A percentile compares a stretch with the other conserved stretches of the same genome.
Evolutionary conservation across 2,888 invertebrate species (phyloP).

Genomic region (Agrotis segetum): DNA sequence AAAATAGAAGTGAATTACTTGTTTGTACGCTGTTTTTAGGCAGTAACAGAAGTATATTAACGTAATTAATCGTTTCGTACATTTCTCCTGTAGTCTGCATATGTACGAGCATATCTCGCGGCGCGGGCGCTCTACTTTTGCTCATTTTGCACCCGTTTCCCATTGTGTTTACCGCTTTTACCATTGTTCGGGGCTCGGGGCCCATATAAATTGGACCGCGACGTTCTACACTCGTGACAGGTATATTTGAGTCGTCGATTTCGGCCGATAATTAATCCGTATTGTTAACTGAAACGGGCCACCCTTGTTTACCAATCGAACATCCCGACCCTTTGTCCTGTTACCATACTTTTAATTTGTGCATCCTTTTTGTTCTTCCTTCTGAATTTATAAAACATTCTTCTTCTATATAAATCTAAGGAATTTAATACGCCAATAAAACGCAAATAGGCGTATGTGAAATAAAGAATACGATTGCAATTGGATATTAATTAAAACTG

Average conservation of each 20-base stretch:
- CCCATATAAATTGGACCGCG: constrained; percentile 89
- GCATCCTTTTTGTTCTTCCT: constrained; percentile 61
- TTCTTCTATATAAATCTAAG: constrained; percentile 25
- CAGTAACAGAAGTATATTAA: constrained; percentile 38
- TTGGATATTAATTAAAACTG: constrained; percentile 73
- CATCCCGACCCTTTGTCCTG: constrained; percentile 75
- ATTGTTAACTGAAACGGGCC: constrained; percentile 88
- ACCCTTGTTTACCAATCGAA: constrained; percentile 84
- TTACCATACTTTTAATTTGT: constrained; percentile 75
- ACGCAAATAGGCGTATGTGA: constrained; percentile 60
- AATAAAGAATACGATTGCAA: constrained; percentile 66
- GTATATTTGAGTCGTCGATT: constrained; percentile 90
- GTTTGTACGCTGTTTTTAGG: constrained; percentile 5
- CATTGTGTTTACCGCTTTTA: constrained; percentile 90
- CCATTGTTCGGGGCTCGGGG: constrained; percentile 87
- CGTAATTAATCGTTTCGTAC: constrained; percentile 62
- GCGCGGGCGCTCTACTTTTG: constrained; percentile 73
- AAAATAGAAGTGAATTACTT: constrained; percentile 9
- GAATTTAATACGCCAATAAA: constrained; percentile 56
- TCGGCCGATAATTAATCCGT: constrained; percentile 90
- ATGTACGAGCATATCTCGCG: constrained; percentile 61
- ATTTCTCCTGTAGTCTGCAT: constrained; percentile 45
- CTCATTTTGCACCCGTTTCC: constrained; percentile 85
- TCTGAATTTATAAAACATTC: constrained; percentile 59
- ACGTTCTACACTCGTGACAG: constrained; percentile 88